Evolutionary conservation across 2,113 vertebrate genomes (phyloP).

Genomic region (Pycnonotus jocosus): DNA sequence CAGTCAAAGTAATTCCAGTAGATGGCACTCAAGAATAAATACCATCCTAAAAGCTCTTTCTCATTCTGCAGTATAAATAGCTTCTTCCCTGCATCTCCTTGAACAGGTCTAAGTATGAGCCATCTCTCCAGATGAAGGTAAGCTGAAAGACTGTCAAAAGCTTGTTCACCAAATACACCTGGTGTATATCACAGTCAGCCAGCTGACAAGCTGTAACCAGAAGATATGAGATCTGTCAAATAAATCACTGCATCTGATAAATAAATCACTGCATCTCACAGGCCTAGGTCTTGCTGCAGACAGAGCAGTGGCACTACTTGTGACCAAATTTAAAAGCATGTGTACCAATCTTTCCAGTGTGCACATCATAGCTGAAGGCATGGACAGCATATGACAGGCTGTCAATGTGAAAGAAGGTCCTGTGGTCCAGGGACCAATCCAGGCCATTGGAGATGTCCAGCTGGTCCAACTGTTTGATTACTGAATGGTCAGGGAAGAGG

Average conservation of each 20-base stretch:
- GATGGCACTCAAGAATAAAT: constrained; percentile 46
- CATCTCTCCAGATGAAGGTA: neutral
- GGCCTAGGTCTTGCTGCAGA: neutral
- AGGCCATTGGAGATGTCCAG: constrained; percentile 86
- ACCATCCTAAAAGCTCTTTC: neutral
- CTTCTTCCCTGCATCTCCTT: neutral
- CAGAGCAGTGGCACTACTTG: neutral
- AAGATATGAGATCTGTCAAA: neutral
- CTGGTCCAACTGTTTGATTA: constrained; percentile 71
- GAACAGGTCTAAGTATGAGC: neutral
- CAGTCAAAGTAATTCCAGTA: neutral
- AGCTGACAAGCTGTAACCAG: neutral
- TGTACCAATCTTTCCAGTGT: constrained; percentile 73
- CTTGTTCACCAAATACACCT: neutral
- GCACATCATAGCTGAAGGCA: constrained; percentile 79
- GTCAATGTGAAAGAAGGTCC: constrained; percentile 83
- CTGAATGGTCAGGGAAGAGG: constrained; percentile 64
- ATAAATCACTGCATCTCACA: neutral
- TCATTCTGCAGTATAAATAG: neutral
- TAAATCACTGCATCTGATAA: neutral
- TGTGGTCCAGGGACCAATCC: constrained; percentile 87
- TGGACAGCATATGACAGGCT: constrained; percentile 77
- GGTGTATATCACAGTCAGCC: neutral
- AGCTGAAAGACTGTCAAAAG: neutral
- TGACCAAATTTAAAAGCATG: neutral